phyloP scores from a whole-genome alignment of 2,113 vertebrate genomes.

The Muscicapa adusta region DNA sequence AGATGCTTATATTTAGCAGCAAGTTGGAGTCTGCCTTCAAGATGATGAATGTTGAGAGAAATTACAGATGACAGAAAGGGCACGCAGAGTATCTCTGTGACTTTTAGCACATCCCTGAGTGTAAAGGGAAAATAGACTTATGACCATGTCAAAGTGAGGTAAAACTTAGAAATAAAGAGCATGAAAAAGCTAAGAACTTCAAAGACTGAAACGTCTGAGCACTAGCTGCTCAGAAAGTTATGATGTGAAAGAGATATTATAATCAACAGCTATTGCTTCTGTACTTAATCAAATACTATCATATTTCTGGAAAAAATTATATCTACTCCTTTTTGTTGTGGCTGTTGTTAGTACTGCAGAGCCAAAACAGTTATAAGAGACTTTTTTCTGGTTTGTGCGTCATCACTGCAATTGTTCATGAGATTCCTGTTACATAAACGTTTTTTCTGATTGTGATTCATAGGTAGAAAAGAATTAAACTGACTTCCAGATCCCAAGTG shows the following conservation, averaged over 20 bases:
- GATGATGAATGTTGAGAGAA: constrained; percentile 29
- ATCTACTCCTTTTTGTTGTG: neutral
- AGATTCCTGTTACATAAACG: neutral
- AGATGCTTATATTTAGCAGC: neutral
- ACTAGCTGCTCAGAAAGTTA: neutral
- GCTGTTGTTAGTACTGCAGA: neutral
- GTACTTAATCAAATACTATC: neutral
- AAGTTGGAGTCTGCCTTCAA: neutral
- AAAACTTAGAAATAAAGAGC: neutral
- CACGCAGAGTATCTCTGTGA: neutral
- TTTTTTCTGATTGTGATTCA: constrained; percentile 21
- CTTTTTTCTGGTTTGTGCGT: neutral
- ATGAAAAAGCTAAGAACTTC: neutral
- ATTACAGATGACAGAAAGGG: constrained; percentile 42
- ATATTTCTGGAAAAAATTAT: neutral
- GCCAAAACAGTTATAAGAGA: neutral
- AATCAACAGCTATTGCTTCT: neutral
- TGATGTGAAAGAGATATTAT: neutral
- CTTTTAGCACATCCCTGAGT: neutral
- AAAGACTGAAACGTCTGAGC: neutral
- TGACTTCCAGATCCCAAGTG: constrained; percentile 9
- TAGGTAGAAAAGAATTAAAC: neutral
- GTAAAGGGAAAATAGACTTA: constrained; percentile 19
- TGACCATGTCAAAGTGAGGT: neutral
- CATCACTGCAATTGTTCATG: neutral